Evolutionary conservation across 2,888 invertebrate species (phyloP).

Genomic region (Tryphoninae sp.): DNA sequence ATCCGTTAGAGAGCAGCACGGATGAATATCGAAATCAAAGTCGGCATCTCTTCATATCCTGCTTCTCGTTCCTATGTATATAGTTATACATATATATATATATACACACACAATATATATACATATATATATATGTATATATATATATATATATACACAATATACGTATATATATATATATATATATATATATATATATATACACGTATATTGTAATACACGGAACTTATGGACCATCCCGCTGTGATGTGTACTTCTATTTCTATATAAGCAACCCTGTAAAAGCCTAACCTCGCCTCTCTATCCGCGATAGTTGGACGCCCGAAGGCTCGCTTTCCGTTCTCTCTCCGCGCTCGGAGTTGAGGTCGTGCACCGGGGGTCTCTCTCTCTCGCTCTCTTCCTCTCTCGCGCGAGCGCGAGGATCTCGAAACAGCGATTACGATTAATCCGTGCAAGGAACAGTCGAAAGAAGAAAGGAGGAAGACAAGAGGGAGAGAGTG

Average conservation of each 20-base stretch:
- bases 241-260: constrained; percentile 15
- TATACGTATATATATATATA: too few species aligned
- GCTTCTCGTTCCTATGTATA: constrained; percentile 45
- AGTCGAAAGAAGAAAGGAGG: constrained; percentile 55
- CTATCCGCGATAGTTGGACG: constrained; percentile 57
- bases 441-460: constrained; percentile 63
- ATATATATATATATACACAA: constrained; percentile 25
- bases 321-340: constrained; percentile 63
- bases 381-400: constrained; percentile 20
- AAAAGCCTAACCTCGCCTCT: constrained; percentile 52
- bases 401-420: constrained; percentile 45
- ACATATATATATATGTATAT: constrained; percentile 14
- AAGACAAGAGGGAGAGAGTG: constrained; percentile 38
- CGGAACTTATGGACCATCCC: constrained; percentile 44
- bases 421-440: constrained; percentile 64
- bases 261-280: constrained; percentile 34
- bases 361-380: constrained; percentile 58
- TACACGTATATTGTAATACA: constrained; percentile 12
- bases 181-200: constrained; percentile 24
- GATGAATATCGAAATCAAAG: constrained; percentile 66
- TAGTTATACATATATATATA: constrained; percentile 20
- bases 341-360: constrained; percentile 33
- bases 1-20: constrained; percentile 57
- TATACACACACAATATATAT: constrained; percentile 25
- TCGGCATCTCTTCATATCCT: constrained; percentile 65